Conservation (phyloP, 1,140 invertebrate genomes). For the Steinernema khuongi region DNA sequence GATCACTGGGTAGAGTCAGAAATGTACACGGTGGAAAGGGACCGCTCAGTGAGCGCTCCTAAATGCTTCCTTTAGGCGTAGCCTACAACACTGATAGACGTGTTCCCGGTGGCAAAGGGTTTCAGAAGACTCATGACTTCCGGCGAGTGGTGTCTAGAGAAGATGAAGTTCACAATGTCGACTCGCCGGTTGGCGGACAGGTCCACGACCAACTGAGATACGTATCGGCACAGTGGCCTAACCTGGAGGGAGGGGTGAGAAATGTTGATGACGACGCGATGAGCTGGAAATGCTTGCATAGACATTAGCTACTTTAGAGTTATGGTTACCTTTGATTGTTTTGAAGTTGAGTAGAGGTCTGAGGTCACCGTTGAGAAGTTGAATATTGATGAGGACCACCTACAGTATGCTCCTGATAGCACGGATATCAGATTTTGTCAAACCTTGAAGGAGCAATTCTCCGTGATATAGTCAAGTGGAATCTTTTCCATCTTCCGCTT, state of each 20-base stretch:
- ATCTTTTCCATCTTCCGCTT: neutral
- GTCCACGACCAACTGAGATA: neutral
- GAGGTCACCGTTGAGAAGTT: conserved; percentile 7
- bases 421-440: neutral
- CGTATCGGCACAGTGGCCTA: neutral
- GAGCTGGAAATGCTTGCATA: neutral
- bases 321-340: neutral
- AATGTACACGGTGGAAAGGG: neutral
- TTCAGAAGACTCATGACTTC: neutral
- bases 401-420: neutral
- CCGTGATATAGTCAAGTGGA: neutral
- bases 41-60: neutral
- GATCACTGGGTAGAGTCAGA: neutral
- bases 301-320: neutral
- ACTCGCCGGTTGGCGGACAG: neutral
- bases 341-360: neutral
- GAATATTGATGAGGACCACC: neutral
- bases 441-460: neutral
- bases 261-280: neutral
- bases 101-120: neutral
- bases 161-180: neutral
- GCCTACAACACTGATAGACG: neutral
- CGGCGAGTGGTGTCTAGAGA: neutral
- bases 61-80: neutral
- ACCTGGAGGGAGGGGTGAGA: neutral